Evolutionary conservation across 2,797 vertebrate species (phyloP).

Genomic region (Neopelma chrysocephalum): DNA sequence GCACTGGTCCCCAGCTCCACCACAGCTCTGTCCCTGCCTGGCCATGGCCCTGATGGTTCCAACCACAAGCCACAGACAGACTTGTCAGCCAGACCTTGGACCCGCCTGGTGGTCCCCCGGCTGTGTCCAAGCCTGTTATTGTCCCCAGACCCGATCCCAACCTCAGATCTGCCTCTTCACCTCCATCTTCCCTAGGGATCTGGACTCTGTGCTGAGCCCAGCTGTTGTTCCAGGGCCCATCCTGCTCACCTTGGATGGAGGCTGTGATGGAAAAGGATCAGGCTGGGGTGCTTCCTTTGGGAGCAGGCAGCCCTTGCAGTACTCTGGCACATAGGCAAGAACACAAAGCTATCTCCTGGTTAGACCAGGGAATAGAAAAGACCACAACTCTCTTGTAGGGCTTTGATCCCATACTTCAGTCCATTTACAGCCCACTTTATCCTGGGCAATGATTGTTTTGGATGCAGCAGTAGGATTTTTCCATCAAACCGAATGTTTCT

Average conservation of each 20-base stretch:
- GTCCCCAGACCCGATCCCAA: not conserved
- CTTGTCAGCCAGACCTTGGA: not conserved
- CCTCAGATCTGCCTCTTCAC: not conserved
- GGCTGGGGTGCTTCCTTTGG: rapidly evolving
- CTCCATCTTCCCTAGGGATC: not conserved
- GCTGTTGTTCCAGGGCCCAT: not conserved
- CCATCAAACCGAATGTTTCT: not conserved
- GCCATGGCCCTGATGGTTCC: not conserved
- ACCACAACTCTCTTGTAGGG: rapidly evolving
- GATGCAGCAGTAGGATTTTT: not conserved
- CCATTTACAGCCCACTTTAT: not conserved
- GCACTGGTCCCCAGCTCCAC: not conserved
- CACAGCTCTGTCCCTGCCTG: not conserved
- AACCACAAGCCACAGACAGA: not conserved
- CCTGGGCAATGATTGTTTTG: not conserved
- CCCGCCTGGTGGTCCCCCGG: not conserved
- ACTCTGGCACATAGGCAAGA: not conserved
- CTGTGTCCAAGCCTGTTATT: not conserved
- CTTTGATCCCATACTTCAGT: not conserved
- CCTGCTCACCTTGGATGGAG: not conserved
- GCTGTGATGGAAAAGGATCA: not conserved
- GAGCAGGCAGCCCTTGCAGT: rapidly evolving
- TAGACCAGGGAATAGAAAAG: not conserved
- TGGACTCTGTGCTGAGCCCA: not conserved
- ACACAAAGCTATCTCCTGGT: not conserved